These are phyloP conservation scores for Enteromius anoplus DNA, from an alignment of 2,797 vertebrate species.

Conservation along the genomic window DNA sequence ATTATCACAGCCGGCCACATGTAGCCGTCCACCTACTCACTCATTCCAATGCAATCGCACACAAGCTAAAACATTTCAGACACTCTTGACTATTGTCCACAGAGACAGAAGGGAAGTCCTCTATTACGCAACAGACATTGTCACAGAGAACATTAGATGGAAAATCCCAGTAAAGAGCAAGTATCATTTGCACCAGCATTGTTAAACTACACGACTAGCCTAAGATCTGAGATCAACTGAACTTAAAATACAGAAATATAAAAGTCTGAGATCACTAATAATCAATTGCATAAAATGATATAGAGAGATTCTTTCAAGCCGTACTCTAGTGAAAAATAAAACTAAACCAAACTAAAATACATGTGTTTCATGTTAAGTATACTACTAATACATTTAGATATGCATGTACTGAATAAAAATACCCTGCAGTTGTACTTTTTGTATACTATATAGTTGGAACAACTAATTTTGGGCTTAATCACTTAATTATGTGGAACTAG, in stretches of 20 bases:
- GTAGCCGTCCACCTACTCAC: slow-evolving; percentile 56
- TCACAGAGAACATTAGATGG: slow-evolving; percentile 41
- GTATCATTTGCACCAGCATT: slow-evolving; percentile 29
- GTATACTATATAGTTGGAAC: not conserved
- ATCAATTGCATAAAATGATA: not conserved
- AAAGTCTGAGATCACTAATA: not conserved
- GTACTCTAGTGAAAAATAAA: not conserved
- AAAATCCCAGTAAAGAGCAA: slow-evolving; percentile 36
- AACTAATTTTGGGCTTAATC: not conserved
- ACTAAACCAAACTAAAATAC: no score
- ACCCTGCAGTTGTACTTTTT: not conserved
- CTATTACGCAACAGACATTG: slow-evolving; percentile 54
- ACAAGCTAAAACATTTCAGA: slow-evolving; percentile 46
- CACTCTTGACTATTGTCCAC: slow-evolving; percentile 57
- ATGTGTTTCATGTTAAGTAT: not conserved
- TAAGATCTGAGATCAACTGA: not conserved
- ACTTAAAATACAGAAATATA: not conserved
- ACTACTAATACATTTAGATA: not conserved
- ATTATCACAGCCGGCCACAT: slow-evolving; percentile 55
- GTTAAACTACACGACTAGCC: not conserved
- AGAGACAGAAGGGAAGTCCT: slow-evolving; percentile 57
- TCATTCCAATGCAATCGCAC: slow-evolving; percentile 57
- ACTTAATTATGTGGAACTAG: not conserved
- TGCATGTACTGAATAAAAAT: not conserved
- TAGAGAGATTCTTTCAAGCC: not conserved